Conservation (phyloP, 2,113 vertebrate genomes). For the Aepyceros melampus region DNA sequence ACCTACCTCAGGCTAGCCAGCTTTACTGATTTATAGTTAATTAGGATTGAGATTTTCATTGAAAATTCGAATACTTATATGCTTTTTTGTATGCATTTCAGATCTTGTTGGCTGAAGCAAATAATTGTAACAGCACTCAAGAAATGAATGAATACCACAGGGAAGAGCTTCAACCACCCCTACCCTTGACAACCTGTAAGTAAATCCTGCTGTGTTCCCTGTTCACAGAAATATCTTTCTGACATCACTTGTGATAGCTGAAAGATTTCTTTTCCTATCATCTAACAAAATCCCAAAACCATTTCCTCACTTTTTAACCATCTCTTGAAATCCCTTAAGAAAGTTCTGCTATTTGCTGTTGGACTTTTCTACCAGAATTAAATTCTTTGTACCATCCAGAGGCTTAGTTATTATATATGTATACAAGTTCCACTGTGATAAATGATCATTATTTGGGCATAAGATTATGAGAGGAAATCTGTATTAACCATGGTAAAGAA, state of each 20-base stretch:
- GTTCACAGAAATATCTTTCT: slow-evolving; percentile 79
- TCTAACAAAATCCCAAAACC: slow-evolving; percentile 73
- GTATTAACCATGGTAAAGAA: slow-evolving; percentile 42
- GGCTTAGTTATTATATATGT: neutral
- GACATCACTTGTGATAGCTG: slow-evolving; percentile 73
- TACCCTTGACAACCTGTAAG: slow-evolving; percentile 79
- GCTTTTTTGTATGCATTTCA: slow-evolving; percentile 83
- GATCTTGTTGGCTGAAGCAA: slow-evolving; percentile 81
- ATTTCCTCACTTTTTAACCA: slow-evolving; percentile 68
- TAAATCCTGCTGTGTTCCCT: slow-evolving; percentile 76
- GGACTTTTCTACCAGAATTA: slow-evolving; percentile 61
- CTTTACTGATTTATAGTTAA: slow-evolving; percentile 85
- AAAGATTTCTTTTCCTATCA: slow-evolving; percentile 74
- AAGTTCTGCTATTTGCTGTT: slow-evolving; percentile 64
- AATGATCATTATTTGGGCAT: neutral
- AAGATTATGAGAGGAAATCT: slow-evolving; percentile 25
- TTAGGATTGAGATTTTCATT: slow-evolving; percentile 86
- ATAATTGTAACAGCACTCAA: slow-evolving; percentile 82
- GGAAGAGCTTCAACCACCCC: slow-evolving; percentile 52
- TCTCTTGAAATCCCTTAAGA: slow-evolving; percentile 70
- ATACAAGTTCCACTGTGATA: slow-evolving; percentile 31
- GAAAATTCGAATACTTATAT: slow-evolving; percentile 81
- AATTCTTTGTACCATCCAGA: slow-evolving; percentile 52
- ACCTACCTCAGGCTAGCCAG: slow-evolving; percentile 82
- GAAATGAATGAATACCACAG: slow-evolving; percentile 78